Percentiles rank a stretch among this genome's conserved stretches.
These are phyloP conservation scores for Microchirus variegatus DNA, from an alignment of 2,797 vertebrate species.

Conservation along the genomic window DNA sequence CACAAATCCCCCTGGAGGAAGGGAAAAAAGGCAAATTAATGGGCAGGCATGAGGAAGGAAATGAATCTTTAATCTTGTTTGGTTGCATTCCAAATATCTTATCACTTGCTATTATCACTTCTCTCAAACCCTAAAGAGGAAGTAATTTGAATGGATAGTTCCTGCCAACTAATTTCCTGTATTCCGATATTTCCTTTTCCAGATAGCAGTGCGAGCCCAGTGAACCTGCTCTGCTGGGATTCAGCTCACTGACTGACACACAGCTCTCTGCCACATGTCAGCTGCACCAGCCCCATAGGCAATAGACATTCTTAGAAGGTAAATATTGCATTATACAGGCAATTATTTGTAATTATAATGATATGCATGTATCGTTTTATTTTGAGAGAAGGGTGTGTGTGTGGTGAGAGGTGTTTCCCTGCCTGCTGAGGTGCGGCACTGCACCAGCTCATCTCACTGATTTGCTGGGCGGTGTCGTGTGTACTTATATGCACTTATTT, in stretches of 20 bases:
- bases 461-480: too few relatives aligned
- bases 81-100: slow-evolving; percentile 70
- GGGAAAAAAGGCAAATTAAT: slow-evolving; percentile 61
- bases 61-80: slow-evolving; percentile 72
- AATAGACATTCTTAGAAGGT: neutral
- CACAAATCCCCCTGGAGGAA: slow-evolving; percentile 63
- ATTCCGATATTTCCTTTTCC: slow-evolving; percentile 76
- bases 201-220: slow-evolving; percentile 28
- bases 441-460: too few relatives aligned
- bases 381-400: too few relatives aligned
- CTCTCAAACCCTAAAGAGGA: slow-evolving; percentile 76
- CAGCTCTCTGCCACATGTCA: slow-evolving; percentile 6
- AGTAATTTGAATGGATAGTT: slow-evolving; percentile 82
- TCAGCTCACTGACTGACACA: slow-evolving; percentile 25
- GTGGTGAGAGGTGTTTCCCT: too few relatives aligned
- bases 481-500: too few relatives aligned
- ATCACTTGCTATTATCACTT: slow-evolving; percentile 74
- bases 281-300: neutral
- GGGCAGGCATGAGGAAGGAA: slow-evolving; percentile 68
- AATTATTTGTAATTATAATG: too few relatives aligned
- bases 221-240: slow-evolving; percentile 54
- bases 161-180: slow-evolving; percentile 83
- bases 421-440: too few relatives aligned
- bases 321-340: too few relatives aligned
- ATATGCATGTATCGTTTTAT: too few relatives aligned